Base-by-base conservation (phyloP, 1,140 invertebrate species). In the Drosophila yakuba region DNA sequence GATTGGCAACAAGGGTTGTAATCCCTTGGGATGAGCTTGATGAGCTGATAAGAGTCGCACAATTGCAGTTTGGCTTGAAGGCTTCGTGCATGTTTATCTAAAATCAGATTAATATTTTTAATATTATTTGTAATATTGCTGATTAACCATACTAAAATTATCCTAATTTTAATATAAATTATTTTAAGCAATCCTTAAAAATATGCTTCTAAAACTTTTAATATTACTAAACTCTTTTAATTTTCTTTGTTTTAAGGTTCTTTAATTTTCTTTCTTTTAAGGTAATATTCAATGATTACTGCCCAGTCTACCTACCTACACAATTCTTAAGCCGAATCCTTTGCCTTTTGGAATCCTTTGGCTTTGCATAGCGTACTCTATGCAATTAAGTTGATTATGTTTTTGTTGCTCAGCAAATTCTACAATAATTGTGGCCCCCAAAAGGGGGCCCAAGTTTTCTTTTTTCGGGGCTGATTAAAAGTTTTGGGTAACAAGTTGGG, bases 361-460 rank as follows among this genome's bases (percentile, higher is more conserved):
- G 2, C 8, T 45, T 48, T 50, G 78, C 73, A 66, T 68, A 68
- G 59, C 66, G 66, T 66, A 88, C 71, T 60, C 71, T 77, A 83
- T 89, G 80, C 84, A 89, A 88, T 88, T 88, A 88, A 83, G 71
- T 83, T 88, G 84, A 88, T 88, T 88, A 88, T 88, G 84, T 89
- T 88, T 89, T 86, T 88, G 66, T 80, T 83, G 38, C 39, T 76
- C 15, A 48, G 58, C 52, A 83, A 86, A 83, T 88, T 76, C 43
- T 75, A 66, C 66, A 55, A 88, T 86, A 86, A 83, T 88, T 86
- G 83, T 20, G 55, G 55, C 12, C 39, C 23, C 50, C 38, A 28
- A 56, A 44, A 15, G 45, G 32, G 48, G 36, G 71, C 41, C 52
- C 61, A 88, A 48, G 25, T 39, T 58, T 50, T n/a, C 23, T 71